phyloP scores from a whole-genome alignment of 1,140 invertebrate genomes.

The Caenorhabditis latens region DNA sequence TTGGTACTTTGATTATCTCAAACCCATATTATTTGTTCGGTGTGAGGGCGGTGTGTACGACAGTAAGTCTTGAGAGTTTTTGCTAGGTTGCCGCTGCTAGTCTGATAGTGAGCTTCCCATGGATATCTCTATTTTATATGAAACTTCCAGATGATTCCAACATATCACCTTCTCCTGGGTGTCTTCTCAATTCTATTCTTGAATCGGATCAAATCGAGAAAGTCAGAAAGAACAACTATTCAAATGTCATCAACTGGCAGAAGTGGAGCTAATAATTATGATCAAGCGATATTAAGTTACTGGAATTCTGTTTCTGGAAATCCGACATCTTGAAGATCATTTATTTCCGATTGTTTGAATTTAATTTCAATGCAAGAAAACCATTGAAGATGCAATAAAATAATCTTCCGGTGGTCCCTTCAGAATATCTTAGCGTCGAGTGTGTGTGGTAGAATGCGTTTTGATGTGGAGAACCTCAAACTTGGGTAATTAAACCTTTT shows the following conservation, averaged over 20 bases:
- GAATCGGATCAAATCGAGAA: constrained; percentile 13
- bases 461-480: too few relatives aligned
- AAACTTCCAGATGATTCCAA: not conserved
- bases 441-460: too few relatives aligned
- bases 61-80: not conserved
- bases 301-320: constrained; percentile 1
- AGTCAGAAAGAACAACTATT: not conserved
- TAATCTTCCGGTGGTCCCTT: too few relatives aligned
- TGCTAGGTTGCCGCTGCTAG: too few relatives aligned
- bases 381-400: too few relatives aligned
- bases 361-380: too few relatives aligned
- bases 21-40: not conserved
- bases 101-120: too few relatives aligned
- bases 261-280: not conserved
- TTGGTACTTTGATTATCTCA: not conserved
- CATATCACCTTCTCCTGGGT: not conserved
- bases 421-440: too few relatives aligned
- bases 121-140: too few relatives aligned
- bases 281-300: not conserved
- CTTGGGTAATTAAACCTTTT: too few relatives aligned
- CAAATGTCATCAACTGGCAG: constrained; percentile 16
- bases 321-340: too few relatives aligned
- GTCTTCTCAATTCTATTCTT: not conserved
- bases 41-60: not conserved
- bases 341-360: too few relatives aligned